Evolutionary conservation across 2,797 vertebrate species (phyloP), one percentile per base, ranked within the genome.

Genomic region (Oreonectes daqikongensis): DNA sequence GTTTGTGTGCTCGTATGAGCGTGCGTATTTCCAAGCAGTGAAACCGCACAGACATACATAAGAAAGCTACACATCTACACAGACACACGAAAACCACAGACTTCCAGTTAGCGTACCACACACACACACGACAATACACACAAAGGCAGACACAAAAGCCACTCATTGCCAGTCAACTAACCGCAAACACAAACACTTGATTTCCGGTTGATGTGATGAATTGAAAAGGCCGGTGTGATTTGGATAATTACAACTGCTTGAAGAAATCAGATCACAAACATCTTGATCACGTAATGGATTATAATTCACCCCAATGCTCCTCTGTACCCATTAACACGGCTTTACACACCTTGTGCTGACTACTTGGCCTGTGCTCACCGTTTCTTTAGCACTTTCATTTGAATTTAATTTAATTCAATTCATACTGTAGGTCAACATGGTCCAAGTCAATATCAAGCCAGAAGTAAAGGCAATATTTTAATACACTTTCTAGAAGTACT

Each of bases 81-180:
- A 77, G 24, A 79, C 32, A 63, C 80, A 71, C 50, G 61, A 63
- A 74, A 70, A 77, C 73, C 63, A 69, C 77, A 42, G 28, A 74
- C 77, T 79, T 79, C 79, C 79, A 83, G 79, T 81, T 68, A 84
- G 78, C 64, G 72, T 48, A 78, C 78, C 48, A 74, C 48, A 75
- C 46, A 48, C 9, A 28, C 69, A 68, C 53, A 55, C 14, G 48
- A 71, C 12, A 22, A 61, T 57, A 57, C 52, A 57, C 52, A 69
- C 65, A 69, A 79, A 75, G 66, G 74, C 55, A 75, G 48, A 67
- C 66, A 77, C 48, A 66, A 55, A 74, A 73, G 57, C 57, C 30
- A 61, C 55, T 50, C 69, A 78, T 80, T 86, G 83, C 85, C 82
- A 81, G 84, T 85, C 75, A 86, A 81, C 57, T 69, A 76, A 81